These are phyloP conservation scores for Arctocebus calabarensis DNA, from an alignment of 2,797 vertebrate genomes.

Conservation along the genomic window DNA sequence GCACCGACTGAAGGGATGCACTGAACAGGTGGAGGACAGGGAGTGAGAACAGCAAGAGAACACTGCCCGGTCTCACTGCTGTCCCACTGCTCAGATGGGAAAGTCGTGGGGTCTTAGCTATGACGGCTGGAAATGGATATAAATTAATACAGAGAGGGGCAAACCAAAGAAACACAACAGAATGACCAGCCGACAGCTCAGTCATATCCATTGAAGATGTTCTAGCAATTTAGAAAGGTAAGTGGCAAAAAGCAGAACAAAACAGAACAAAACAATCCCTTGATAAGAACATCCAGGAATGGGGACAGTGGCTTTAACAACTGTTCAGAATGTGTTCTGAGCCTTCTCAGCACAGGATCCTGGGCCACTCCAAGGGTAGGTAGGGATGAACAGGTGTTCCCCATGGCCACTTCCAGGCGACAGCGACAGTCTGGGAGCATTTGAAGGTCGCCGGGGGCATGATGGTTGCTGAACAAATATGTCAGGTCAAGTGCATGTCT, in stretches of 20 bases:
- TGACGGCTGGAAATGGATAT: background rate
- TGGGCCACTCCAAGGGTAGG: background rate
- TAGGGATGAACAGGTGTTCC: background rate
- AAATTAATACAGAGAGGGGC: background rate
- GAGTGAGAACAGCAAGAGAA: background rate
- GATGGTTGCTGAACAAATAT: background rate
- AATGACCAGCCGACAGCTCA: background rate
- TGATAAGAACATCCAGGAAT: background rate
- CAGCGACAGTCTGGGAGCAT: background rate
- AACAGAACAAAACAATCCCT: background rate
- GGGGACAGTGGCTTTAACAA: background rate
- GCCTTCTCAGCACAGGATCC: background rate
- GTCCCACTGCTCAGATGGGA: background rate
- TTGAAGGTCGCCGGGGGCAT: conserved; percentile 43
- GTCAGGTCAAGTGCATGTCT: background rate
- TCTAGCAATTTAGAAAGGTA: background rate
- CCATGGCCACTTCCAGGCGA: background rate
- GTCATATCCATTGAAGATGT: background rate
- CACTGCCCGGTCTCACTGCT: background rate
- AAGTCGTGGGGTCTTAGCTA: background rate
- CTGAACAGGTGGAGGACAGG: background rate
- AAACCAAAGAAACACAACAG: background rate
- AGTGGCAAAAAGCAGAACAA: background rate
- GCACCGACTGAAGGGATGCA: background rate
- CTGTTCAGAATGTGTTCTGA: background rate